phyloP scores from a whole-genome alignment of 2,797 vertebrate species.

The Oreonectes daqikongensis region DNA sequence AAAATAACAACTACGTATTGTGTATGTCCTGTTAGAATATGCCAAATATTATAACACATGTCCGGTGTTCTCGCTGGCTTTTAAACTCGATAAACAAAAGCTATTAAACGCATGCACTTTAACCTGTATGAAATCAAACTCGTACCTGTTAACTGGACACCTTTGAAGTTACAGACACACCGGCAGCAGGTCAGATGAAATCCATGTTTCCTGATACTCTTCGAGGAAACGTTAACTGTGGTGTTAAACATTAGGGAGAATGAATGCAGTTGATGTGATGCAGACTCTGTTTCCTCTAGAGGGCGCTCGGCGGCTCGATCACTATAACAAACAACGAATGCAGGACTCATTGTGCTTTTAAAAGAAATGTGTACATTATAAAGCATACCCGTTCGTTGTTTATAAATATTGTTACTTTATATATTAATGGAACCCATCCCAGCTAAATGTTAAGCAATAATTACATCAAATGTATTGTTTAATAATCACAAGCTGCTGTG shows the following conservation, averaged over 20 bases:
- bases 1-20: background rate
- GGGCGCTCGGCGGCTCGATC: background rate
- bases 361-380: background rate
- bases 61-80: background rate
- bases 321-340: background rate
- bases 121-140: background rate
- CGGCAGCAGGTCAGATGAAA: background rate
- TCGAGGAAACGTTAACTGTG: slow-evolving; percentile 12
- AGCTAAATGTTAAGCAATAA: background rate
- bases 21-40: background rate
- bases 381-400: background rate
- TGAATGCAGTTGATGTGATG: background rate
- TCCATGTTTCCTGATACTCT: background rate
- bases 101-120: slow-evolving; percentile 1
- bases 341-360: background rate
- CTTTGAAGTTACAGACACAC: background rate
- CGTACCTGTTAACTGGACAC: background rate
- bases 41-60: background rate
- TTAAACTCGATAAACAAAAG: background rate
- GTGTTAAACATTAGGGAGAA: background rate
- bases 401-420: background rate
- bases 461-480: background rate
- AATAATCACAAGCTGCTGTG: background rate
- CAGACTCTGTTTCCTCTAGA: background rate
- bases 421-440: background rate